Evolutionary conservation across 2,888 invertebrate species (phyloP).

Genomic region (Macaria liturata): DNA sequence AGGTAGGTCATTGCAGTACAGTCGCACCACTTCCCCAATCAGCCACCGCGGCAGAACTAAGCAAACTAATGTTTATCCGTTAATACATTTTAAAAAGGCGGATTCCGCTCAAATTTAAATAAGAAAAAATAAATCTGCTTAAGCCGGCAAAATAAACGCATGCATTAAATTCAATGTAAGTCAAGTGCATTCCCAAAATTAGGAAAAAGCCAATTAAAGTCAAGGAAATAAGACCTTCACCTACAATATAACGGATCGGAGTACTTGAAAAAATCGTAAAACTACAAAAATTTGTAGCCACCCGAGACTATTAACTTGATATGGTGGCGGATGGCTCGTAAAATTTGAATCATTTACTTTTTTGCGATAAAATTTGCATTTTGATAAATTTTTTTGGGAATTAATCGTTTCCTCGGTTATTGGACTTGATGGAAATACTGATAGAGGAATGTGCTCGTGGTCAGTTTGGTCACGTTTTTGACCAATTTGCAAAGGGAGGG

Average conservation of each 20-base stretch:
- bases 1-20: no score
- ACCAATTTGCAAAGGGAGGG: no score
- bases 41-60: no score
- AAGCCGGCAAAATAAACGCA: conserved; percentile 1
- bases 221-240: conserved; percentile 27
- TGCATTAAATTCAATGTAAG: conserved; percentile 19
- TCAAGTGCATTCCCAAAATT: conserved; percentile 33
- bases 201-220: conserved; percentile 20
- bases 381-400: neutral
- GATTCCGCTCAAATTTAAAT: neutral
- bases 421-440: neutral
- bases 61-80: no score
- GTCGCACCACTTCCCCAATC: no score
- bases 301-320: conserved; percentile 12
- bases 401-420: conserved; percentile 7
- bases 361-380: conserved; percentile 13
- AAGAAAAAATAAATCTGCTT: conserved; percentile 16
- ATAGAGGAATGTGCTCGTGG: neutral
- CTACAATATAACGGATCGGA: conserved; percentile 26
- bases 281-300: conserved; percentile 14
- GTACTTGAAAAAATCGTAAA: conserved; percentile 27
- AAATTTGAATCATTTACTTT: conserved; percentile 17
- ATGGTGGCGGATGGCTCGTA: conserved; percentile 13
- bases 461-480: no score
- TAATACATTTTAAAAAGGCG: no score